These are phyloP conservation scores for Macrotus californicus DNA, from an alignment of 2,113 vertebrate genomes.

Conservation along the genomic window DNA sequence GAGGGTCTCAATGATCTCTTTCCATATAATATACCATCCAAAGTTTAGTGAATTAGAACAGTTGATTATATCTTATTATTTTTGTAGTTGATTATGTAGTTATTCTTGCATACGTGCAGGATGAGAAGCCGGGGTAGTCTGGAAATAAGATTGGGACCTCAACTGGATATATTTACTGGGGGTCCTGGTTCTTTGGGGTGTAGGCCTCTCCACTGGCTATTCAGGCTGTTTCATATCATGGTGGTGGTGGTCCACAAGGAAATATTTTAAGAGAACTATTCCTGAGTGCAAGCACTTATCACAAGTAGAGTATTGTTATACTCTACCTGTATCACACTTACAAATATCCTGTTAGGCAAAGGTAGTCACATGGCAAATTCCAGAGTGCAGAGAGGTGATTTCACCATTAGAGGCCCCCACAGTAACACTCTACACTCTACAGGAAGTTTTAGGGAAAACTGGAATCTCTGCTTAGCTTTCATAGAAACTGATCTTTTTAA, in stretches of 20 bases:
- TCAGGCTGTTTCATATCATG: neutral
- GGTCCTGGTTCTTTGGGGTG: fast-evolving
- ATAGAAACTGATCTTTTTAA: neutral
- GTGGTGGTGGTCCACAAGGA: neutral
- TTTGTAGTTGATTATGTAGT: neutral
- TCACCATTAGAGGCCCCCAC: neutral
- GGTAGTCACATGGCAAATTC: neutral
- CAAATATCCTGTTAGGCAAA: neutral
- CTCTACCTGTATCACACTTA: neutral
- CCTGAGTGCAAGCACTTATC: neutral
- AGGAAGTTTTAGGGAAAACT: neutral
- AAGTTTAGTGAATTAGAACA: neutral
- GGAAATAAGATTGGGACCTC: neutral
- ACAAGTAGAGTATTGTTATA: no score
- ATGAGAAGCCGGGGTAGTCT: fast-evolving
- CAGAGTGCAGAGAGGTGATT: neutral
- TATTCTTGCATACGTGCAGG: neutral
- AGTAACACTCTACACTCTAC: neutral
- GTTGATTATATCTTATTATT: neutral
- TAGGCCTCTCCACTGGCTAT: fast-evolving
- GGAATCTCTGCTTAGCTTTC: neutral
- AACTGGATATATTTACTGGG: neutral
- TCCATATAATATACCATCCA: neutral
- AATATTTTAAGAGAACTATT: neutral
- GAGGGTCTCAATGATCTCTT: neutral